Evolutionary conservation across 2,113 vertebrate genomes (phyloP).

Genomic region (Colinus virginianus): DNA sequence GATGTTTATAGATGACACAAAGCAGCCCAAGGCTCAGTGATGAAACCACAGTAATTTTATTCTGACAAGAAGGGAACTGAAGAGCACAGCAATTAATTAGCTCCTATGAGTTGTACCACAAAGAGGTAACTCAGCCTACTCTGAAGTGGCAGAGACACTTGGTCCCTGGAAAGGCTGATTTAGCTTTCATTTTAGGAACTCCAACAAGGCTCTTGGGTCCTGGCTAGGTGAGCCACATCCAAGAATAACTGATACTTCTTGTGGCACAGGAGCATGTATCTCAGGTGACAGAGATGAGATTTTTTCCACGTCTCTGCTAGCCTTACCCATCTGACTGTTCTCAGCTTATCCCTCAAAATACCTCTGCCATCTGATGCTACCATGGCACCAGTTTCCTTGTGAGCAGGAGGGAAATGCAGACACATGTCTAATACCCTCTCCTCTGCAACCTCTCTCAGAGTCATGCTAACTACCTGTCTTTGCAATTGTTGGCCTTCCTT

Average conservation of each 20-base stretch:
- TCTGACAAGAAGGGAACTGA: neutral
- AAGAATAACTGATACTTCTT: neutral
- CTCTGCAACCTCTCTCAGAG: neutral
- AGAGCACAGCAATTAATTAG: neutral
- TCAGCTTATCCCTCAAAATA: constrained; percentile 30
- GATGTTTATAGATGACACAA: neutral
- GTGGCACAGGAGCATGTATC: neutral
- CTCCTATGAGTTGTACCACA: neutral
- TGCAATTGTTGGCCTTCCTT: neutral
- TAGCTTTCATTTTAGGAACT: neutral
- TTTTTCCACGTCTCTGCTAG: neutral
- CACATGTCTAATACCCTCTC: neutral
- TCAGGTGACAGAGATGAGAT: neutral
- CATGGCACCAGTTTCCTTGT: neutral
- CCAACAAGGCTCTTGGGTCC: neutral
- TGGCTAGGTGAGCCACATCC: neutral
- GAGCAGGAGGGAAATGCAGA: neutral
- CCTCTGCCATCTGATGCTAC: constrained; percentile 21
- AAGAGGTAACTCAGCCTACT: neutral
- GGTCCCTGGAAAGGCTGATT: neutral
- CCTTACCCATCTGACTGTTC: neutral
- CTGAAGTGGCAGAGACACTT: neutral
- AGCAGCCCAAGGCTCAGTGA: neutral
- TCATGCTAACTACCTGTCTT: constrained; percentile 24
- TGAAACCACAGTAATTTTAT: neutral